Conservation (phyloP, 1,140 invertebrate genomes). For the Hyles euphorbiae region DNA sequence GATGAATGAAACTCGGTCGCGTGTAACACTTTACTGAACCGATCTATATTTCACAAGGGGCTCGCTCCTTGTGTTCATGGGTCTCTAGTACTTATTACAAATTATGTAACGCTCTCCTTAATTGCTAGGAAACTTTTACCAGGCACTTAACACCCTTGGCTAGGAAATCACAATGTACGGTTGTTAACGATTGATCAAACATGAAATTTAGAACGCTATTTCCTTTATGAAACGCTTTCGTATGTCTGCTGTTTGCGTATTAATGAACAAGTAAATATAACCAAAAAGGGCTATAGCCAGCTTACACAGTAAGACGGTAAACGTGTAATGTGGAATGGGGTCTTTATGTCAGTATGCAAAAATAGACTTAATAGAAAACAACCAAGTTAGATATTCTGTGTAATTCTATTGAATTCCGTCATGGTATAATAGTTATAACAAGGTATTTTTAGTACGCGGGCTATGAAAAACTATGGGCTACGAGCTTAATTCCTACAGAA, state of each 20-base stretch:
- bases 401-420: not conserved
- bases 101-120: constrained; percentile 49
- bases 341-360: too few species aligned
- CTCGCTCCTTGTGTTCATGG: constrained; percentile 27
- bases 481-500: too few species aligned
- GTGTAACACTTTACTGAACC: constrained; percentile 13
- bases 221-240: constrained; percentile 2
- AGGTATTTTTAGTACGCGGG: too few species aligned
- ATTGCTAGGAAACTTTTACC: constrained; percentile 19
- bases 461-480: too few species aligned
- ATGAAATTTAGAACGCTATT: constrained; percentile 5
- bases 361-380: not conserved
- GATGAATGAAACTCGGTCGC: constrained; percentile 13
- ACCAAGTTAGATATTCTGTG: not conserved
- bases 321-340: too few species aligned
- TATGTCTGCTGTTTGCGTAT: not conserved
- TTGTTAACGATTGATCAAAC: constrained; percentile 5
- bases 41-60: constrained; percentile 19
- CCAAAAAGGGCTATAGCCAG: too few species aligned
- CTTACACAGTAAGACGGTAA: too few species aligned
- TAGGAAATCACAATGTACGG: constrained; percentile 3
- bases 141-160: constrained; percentile 10
- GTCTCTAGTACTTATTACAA: constrained; percentile 59
- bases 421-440: not conserved
- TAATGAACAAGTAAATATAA: too few species aligned